Base-by-base conservation (phyloP, 2,888 invertebrate genomes). In the Smittia aterrima region DNA sequence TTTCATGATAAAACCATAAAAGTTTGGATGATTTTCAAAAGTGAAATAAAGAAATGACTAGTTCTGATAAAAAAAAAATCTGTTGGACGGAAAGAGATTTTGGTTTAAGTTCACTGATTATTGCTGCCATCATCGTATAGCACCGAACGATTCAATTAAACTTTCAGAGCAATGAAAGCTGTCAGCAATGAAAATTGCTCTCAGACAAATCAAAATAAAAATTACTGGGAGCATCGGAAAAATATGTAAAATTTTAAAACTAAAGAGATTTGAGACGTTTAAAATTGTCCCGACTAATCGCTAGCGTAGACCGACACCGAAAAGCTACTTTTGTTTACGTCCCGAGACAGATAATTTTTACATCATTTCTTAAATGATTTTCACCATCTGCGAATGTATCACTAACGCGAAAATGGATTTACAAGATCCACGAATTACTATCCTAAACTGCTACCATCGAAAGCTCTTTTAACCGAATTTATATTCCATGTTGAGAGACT, bases 41-140 rank as follows among this genome's bases (percentile, higher is more conserved):
- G n/a, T 75, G 75, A 76, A 77, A 76, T 75, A 75, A 32, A 47
- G 11, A 76, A 76, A 75, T 77, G 76, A 77, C 76, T 77, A 77
- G 77, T 76, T 73, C 71, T 53, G n/a, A 47, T 11, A 47, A 75
- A 74, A 64, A 70, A 75, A 73, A 71, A 64, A 75, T 76, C 74
- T 67, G 70, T 74, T 66, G 74, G 76, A 75, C 58, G 64, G 74
- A 32, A 75, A 74, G 41, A 47, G 47, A 47, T 47, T 75, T 62
- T 66, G 62, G 66, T 75, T 54, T 71, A 72, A 25, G n/a, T 66
- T 53, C 71, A 47, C 47, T 47, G 47, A n/a, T 47, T 16, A 47
- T 47, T 47, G 16, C 16, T 47, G 47, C 47, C 47, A n/a, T 11
- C 11, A 47, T 47, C 47, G 13, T 3, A n/a, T 47, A 47, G 47